Evolutionary conservation across 2,113 vertebrate species (phyloP), one percentile per base, ranked within the genome.

Genomic region (Nothobranchius furzeri): DNA sequence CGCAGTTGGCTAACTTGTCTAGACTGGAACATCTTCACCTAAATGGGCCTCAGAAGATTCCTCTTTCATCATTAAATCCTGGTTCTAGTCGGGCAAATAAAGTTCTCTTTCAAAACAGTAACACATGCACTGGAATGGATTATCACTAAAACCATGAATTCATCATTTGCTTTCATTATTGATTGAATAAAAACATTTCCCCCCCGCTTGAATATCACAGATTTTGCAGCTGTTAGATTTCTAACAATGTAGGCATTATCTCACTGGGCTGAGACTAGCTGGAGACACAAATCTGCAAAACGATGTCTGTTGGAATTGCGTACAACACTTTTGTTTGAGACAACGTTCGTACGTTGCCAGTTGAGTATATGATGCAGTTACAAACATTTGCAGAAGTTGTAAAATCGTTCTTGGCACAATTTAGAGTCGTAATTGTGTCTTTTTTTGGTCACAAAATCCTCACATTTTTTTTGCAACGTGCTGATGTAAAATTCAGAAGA

Each of bases 201-300:
- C 56, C 20, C 46, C 62, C 53, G 63, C 51, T 17, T 30, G 4
- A 9, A 51, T 37, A 59, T n/a, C 48, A 57, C 50, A 46, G 62
- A 45, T 58, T 24, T 7, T 17, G 54, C 47, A 37, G 59, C 67
- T 30, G 30, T 30, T 30, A 30, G 30, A 30, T 30, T 4, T 30
- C 30, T 53, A 40, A 40, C 37, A 9, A 37, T 37, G 1, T 1
- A 40, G 37, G 7, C 37, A 40, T 7, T 40, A 9, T 9, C 37
- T 40, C 37, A 40, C 37, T 7, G 9, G 37, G 9, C 6, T 40
- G 37, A 8, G 37, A 40, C 37, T 40, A 40, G 37, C 4, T 37
- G 36, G 36, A 37, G 7, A 7, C 36, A 37, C 36, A 37, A 37
- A 20, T 20, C 20, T 20, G 20, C 20, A 20, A 20, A 20, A 20